These are phyloP conservation scores for Eublepharis macularius DNA, from an alignment of 2,113 vertebrate genomes.

Conservation along the genomic window DNA sequence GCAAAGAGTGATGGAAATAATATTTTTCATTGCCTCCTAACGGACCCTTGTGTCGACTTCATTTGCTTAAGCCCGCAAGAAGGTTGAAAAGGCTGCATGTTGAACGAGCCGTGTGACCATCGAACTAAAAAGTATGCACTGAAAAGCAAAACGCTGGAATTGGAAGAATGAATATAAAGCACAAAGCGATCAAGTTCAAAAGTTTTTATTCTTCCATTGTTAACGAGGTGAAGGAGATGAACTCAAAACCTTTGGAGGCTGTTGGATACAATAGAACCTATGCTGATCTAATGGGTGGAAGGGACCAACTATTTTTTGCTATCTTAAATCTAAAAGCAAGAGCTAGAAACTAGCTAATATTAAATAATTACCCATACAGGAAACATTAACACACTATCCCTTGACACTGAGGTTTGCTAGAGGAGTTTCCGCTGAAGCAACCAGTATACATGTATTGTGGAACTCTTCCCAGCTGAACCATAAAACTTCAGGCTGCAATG, in stretches of 20 bases:
- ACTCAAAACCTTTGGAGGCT: not conserved
- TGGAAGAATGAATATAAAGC: not conserved
- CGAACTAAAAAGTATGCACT: not conserved
- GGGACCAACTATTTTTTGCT: not conserved
- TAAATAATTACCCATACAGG: not conserved
- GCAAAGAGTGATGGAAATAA: not conserved
- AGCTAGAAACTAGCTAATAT: not conserved
- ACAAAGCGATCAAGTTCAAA: not conserved
- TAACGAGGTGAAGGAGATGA: not conserved
- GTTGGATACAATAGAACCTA: not conserved
- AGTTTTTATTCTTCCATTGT: not conserved
- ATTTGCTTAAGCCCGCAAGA: not conserved
- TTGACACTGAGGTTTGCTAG: not conserved
- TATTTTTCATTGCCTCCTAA: not conserved
- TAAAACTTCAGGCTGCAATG: not conserved
- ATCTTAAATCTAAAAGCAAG: not conserved
- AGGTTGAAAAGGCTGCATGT: not conserved
- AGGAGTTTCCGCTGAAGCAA: not conserved
- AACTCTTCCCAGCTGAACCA: not conserved
- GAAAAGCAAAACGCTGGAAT: not conserved
- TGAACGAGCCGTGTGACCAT: not conserved
- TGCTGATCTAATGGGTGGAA: not conserved
- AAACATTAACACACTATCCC: not conserved
- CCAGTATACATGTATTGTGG: not conserved
- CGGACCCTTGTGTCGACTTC: no score